Evolutionary conservation across 2,113 vertebrate species (phyloP).

Genomic region (Elanus axillaris): DNA sequence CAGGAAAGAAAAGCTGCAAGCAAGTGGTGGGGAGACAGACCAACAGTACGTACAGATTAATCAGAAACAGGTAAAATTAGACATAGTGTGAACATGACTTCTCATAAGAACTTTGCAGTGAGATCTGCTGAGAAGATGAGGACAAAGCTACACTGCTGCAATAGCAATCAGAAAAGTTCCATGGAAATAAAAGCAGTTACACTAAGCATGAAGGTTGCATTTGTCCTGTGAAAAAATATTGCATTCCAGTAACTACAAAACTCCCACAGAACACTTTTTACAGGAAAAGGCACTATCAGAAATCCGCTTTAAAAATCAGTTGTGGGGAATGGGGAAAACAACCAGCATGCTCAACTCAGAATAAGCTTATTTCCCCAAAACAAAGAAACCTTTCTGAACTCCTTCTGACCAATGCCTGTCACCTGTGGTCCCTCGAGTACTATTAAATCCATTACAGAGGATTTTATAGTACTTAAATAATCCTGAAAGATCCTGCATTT

Average conservation of each 20-base stretch:
- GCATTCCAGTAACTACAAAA: not conserved
- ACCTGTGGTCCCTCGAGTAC: not conserved
- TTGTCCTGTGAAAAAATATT: not conserved
- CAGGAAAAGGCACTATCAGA: not conserved
- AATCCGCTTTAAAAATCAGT: not conserved
- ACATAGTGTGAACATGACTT: not conserved
- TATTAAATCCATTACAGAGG: not conserved
- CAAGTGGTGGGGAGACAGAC: not conserved
- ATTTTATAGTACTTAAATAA: not conserved
- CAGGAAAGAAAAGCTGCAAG: not conserved
- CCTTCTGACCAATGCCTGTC: not conserved
- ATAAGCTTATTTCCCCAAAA: not conserved
- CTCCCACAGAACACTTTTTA: not conserved
- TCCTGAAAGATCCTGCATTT: not conserved
- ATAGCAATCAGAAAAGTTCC: rapidly evolving
- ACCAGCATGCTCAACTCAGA: not conserved
- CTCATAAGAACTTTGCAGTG: not conserved
- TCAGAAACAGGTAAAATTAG: not conserved
- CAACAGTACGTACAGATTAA: not conserved
- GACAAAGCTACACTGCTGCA: not conserved
- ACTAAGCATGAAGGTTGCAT: not conserved
- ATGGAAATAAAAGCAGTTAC: not conserved
- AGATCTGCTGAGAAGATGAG: not conserved
- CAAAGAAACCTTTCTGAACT: not conserved
- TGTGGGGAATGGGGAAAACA: not conserved